Evolutionary conservation across 1,140 invertebrate genomes (phyloP).

Genomic region (Conus ventricosus): DNA sequence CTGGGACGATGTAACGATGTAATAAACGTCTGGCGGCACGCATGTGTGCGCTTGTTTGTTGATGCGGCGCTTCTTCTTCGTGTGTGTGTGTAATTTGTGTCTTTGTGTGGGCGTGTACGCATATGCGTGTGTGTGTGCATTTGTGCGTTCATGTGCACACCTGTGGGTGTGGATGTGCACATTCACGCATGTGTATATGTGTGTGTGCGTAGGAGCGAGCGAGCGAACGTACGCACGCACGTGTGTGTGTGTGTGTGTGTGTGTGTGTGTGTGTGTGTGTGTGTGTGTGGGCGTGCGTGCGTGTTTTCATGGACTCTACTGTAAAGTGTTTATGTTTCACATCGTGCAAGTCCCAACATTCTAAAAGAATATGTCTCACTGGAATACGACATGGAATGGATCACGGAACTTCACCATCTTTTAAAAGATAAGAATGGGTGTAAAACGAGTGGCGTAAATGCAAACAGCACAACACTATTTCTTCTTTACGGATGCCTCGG

Average conservation of each 20-base stretch:
- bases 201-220: background rate
- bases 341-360: too few species aligned
- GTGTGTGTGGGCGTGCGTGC: background rate
- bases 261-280: constrained; percentile 10
- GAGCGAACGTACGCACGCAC: background rate
- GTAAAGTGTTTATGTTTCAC: too few species aligned
- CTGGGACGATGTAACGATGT: too few species aligned
- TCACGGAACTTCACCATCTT: too few species aligned
- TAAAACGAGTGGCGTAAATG: too few species aligned
- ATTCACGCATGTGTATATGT: background rate
- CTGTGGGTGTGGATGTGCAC: background rate
- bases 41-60: background rate
- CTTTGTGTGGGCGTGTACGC: background rate
- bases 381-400: too few species aligned
- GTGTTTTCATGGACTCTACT: too few species aligned
- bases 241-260: background rate
- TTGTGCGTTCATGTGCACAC: background rate
- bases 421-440: too few species aligned
- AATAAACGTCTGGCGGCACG: too few species aligned
- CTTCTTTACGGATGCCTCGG: too few species aligned
- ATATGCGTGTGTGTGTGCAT: background rate
- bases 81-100: background rate
- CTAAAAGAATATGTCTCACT: too few species aligned
- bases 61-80: background rate
- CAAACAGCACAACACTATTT: too few species aligned